phyloP scores from a whole-genome alignment of 1,140 invertebrate species.

The Pararge aegeria region DNA sequence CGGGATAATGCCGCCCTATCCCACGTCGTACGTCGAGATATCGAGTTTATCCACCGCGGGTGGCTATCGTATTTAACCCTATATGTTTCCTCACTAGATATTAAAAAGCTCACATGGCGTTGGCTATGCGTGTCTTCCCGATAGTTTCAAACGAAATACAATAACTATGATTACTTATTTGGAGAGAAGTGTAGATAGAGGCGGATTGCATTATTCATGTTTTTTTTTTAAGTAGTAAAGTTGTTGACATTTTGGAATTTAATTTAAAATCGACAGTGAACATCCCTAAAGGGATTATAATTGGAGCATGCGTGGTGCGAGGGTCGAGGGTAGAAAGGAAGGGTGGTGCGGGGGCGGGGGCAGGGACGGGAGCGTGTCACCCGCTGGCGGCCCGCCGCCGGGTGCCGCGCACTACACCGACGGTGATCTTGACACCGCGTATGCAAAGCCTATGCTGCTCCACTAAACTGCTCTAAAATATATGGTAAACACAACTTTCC shows the following conservation, averaged over 20 bases:
- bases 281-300: constrained; percentile 78
- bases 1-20: constrained; percentile 68
- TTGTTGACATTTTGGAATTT: constrained; percentile 4
- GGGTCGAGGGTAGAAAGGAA: constrained; percentile 37
- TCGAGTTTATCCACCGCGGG: constrained; percentile 63
- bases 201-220: background rate
- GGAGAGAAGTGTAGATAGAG: background rate
- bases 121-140: constrained; percentile 4
- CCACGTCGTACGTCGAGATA: constrained; percentile 62
- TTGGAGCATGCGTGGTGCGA: constrained; percentile 77
- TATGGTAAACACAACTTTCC: constrained; percentile 24
- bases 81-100: constrained; percentile 39
- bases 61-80: constrained; percentile 52
- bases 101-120: constrained; percentile 31
- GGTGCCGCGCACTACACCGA: constrained; percentile 39
- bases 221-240: background rate
- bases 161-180: background rate
- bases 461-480: constrained; percentile 27
- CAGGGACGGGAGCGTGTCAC: no score
- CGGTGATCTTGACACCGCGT: constrained; percentile 75
- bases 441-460: constrained; percentile 60
- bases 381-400: no score
- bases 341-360: constrained; percentile 32
- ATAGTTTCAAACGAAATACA: constrained; percentile 11
- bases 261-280: constrained; percentile 61